Evolutionary conservation across 1,140 invertebrate genomes (phyloP), one percentile per base, ranked within the genome.

Genomic region (Artemia franciscana): DNA sequence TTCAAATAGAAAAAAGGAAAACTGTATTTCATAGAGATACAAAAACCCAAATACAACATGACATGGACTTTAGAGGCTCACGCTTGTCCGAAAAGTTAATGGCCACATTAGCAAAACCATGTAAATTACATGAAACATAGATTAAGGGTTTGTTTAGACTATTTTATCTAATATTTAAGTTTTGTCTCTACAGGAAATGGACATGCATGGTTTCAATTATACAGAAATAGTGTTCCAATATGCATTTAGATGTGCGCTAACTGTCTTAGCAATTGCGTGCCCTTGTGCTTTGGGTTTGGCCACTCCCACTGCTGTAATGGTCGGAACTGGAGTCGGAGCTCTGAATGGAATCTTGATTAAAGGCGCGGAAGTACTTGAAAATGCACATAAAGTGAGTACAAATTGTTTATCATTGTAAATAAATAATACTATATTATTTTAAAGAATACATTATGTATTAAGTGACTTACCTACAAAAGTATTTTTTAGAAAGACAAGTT

Each of bases 301-400:
- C 30, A 98, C 95, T 5, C 95, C 95, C 9, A 98, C 95, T 0
- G 95, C 93, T 4, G 92, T 97, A 0, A 97, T 97, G 92, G 94
- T 97, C n/a, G 90, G 90, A 57, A 92, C 90, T 0, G 91, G 91
- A 7, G 88, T 96, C 1, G 95, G 94, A 0, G 95, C 95, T 2
- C 75, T 81, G 0, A 91, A 95, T 72, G 95, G 95, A 0, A 92
- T 98, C 65, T 76, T 99, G 1, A 94, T 99, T 39, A 99, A 99
- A 75, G 94, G 95, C 5, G 94, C 94, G 0, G 92, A 94, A 70
- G 86, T 93, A 0, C 71, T 99, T 60, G 96, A 99, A 74, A 93
- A 88, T 71, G 88, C 92, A 2, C 92, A 96, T 70, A 96, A 97
- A 78, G 89, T 88, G n/a, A n/a, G n/a, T n/a, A n/a, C n/a, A n/a